Base-by-base conservation (phyloP, 2,888 invertebrate species). In the Trachelus troglodyta region DNA sequence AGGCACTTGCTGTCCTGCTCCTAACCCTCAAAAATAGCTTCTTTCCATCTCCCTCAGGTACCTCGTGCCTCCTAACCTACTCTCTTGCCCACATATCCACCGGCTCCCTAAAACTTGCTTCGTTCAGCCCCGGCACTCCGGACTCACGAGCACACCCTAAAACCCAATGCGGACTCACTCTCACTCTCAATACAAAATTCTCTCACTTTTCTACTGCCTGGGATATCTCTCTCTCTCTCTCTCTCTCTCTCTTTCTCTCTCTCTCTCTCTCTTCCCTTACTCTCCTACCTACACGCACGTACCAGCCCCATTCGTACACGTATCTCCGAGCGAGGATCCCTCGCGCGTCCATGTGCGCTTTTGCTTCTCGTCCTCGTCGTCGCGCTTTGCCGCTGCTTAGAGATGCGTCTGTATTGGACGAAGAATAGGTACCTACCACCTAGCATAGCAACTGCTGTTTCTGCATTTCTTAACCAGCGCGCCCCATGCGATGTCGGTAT, bases 401-500 rank as follows among this genome's bases (percentile, higher is more conserved):
- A 35, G 75, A 75, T 69, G 75, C 74, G 75, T 75, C 34, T 75
- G 77, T 34, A 76, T 69, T 75, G 82, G 82, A 85, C 86, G 86
- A 88, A 88, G 87, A 56, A 56, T 56, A 56, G 56, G 56, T 56
- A 56, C 56, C 56, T 86, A 87, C 87, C 86, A 88, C 86, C 89
- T 89, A 90, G 90, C 90, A 89, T 90, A 89, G 91, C 91, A 91
- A 90, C 90, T 90, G 90, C 90, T 90, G 89, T 88, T 90, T 90
- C 88, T 90, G 90, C 90, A 90, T 90, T 90, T 90, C 90, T 89
- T 87, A 89, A 85, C 56, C 89, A 86, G 84, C 85, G 85, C 85
- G 87, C 86, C 86, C 87, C 87, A 87, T 86, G 81, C 85, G 83
- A 87, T 83, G 84, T 84, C 83, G 85, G 85, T 87, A 87, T 87